Conservation (phyloP, 2,888 invertebrate genomes). For the Ochropacha duplaris region DNA sequence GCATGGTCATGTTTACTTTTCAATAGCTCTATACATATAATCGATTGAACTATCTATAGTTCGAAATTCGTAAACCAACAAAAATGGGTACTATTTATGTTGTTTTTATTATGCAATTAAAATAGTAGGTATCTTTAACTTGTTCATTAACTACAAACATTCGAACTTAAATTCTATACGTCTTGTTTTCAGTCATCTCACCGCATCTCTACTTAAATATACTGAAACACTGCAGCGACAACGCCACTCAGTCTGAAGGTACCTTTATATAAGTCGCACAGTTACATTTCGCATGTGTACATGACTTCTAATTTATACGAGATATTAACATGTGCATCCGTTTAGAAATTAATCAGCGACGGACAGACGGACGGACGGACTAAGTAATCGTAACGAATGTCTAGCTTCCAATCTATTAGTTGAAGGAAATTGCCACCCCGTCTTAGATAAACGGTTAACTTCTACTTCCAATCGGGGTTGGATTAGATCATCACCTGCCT, state of each 20-base stretch:
- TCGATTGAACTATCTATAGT: too few species aligned
- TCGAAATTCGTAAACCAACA: too few species aligned
- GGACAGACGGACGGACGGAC: slow-evolving; percentile 39
- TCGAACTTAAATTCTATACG: too few species aligned
- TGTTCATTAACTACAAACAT: too few species aligned
- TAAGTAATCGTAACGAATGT: slow-evolving; percentile 56
- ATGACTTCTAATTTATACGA: slow-evolving; percentile 46
- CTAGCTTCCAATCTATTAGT: slow-evolving; percentile 69
- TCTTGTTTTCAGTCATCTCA: too few species aligned
- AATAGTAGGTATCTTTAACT: too few species aligned
- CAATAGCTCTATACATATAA: too few species aligned
- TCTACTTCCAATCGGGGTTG: slow-evolving; percentile 21
- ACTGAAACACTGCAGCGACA: neutral
- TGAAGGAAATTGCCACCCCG: slow-evolving; percentile 74
- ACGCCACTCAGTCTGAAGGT: neutral
- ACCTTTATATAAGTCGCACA: neutral
- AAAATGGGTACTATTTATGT: too few species aligned
- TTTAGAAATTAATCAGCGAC: slow-evolving; percentile 62
- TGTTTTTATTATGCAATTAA: too few species aligned
- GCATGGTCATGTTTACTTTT: too few species aligned
- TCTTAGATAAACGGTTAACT: slow-evolving; percentile 68
- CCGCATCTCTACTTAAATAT: too few species aligned
- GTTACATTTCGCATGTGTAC: slow-evolving; percentile 11
- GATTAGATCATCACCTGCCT: slow-evolving; percentile 2
- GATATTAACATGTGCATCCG: slow-evolving; percentile 46